A percentile compares a stretch with the other conserved stretches of the same genome.
Evolutionary conservation across 2,113 vertebrate species (phyloP).

Genomic region (Chlorodrepanis virens): DNA sequence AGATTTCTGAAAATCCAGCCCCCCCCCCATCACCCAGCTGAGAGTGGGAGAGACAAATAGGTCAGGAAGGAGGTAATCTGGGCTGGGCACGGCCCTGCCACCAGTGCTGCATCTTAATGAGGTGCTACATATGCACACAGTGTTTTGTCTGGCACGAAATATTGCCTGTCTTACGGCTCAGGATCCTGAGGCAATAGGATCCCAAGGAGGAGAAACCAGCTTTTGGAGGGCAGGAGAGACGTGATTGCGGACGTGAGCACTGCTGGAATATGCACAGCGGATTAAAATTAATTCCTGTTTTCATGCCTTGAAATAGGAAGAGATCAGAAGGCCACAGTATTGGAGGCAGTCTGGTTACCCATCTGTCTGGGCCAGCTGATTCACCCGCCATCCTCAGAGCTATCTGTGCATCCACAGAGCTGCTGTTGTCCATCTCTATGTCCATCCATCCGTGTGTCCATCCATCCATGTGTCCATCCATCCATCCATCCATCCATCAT

Average conservation of each 20-base stretch:
- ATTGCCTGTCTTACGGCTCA: not conserved
- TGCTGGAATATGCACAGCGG: not conserved
- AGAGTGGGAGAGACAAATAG: slow-evolving; percentile 27
- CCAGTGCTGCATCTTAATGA: slow-evolving; percentile 4
- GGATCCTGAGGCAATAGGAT: not conserved
- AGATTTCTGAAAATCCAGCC: not conserved
- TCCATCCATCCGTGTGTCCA: not conserved
- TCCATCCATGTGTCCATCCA: not conserved
- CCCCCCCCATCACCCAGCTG: not conserved
- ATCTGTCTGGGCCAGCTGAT: not conserved
- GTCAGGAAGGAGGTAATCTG: not conserved
- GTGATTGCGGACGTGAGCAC: accelerated
- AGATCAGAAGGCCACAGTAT: not conserved
- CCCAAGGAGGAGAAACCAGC: not conserved
- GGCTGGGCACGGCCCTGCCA: not conserved
- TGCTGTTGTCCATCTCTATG: not conserved
- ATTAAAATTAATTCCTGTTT: not conserved
- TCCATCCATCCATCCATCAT: no score
- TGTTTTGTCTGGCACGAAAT: not conserved
- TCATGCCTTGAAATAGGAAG: not conserved
- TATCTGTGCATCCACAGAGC: not conserved
- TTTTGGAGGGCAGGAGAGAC: not conserved
- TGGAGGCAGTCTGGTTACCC: not conserved
- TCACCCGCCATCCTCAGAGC: not conserved
- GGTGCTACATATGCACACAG: not conserved